Conservation (phyloP, 2,888 invertebrate species). For the Drosophila bunnanda region DNA sequence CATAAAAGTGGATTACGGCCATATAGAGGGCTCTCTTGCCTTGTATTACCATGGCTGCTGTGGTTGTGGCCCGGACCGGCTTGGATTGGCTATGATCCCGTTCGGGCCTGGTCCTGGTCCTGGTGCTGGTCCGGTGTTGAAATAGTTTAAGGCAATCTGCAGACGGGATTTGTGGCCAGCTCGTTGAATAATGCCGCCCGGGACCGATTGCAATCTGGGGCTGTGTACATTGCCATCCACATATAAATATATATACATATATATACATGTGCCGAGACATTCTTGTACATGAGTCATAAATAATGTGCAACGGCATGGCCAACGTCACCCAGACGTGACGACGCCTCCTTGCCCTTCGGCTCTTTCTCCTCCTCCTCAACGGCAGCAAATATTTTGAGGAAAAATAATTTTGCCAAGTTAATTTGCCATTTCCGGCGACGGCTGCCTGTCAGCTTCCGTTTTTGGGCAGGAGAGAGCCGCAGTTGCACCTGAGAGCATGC, state of each 20-base stretch:
- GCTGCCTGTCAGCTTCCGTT: conserved; percentile 43
- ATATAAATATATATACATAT: neutral
- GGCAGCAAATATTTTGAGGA: conserved; percentile 27
- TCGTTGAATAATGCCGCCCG: conserved; percentile 10
- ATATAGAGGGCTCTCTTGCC: conserved; percentile 22
- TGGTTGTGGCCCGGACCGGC: conserved; percentile 14
- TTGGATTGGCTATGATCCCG: conserved; percentile 18
- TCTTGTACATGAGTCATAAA: conserved; percentile 50
- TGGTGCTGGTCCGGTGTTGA: neutral
- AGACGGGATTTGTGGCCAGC: conserved; percentile 33
- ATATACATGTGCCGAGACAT: conserved; percentile 15
- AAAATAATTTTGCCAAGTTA: conserved; percentile 45
- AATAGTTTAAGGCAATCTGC: conserved; percentile 34
- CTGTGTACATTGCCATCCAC: conserved; percentile 3
- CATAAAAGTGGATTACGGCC: conserved; percentile 44
- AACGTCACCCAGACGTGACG: conserved; percentile 70
- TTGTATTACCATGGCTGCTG: conserved; percentile 16
- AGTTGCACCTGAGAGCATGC: conserved; percentile 59
- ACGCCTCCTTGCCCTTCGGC: conserved; percentile 43
- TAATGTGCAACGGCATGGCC: conserved; percentile 46
- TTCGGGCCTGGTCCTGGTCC: conserved; percentile 1
- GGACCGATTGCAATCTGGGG: conserved; percentile 29
- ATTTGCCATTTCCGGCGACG: conserved; percentile 53
- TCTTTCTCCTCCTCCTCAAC: neutral
- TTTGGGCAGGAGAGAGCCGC: conserved; percentile 14